Conservation (phyloP, 2,113 vertebrate genomes). For the Eubucco bourcierii region DNA sequence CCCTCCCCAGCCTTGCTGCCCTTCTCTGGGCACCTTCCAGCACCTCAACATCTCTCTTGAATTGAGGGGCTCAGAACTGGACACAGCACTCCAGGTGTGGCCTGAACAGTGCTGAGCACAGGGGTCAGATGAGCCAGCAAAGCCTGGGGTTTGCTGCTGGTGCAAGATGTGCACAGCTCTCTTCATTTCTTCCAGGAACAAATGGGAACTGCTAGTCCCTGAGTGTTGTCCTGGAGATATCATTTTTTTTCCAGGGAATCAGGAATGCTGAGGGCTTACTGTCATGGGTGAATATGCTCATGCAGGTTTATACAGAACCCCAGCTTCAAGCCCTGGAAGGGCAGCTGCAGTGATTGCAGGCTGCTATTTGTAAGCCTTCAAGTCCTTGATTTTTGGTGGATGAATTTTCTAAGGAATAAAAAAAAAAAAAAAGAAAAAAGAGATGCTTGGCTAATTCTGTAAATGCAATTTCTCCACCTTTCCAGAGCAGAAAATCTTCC, state of each 20-base stretch:
- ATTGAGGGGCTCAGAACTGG: too few species aligned
- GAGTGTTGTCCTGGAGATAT: not conserved
- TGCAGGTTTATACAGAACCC: not conserved
- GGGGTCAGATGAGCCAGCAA: not conserved
- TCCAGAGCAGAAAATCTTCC: conserved; percentile 18
- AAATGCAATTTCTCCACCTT: not conserved
- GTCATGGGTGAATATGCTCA: not conserved
- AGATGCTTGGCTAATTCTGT: not conserved
- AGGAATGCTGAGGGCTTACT: not conserved
- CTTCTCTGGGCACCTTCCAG: too few species aligned
- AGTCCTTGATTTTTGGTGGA: not conserved
- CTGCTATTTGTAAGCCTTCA: not conserved
- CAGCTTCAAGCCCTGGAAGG: not conserved
- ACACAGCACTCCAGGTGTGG: too few species aligned
- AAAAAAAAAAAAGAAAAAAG: not conserved
- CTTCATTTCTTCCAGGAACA: not conserved
- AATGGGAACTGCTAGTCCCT: not conserved
- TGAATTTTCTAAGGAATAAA: not conserved
- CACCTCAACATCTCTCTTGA: too few species aligned
- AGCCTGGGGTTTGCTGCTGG: not conserved
- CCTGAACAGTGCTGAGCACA: too few species aligned
- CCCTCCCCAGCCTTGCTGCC: too few species aligned
- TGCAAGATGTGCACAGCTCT: not conserved
- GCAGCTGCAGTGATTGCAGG: not conserved
- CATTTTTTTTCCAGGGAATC: not conserved